A percentile compares a stretch with the other conserved stretches of the same genome.
Conservation (phyloP, 2,888 invertebrate species). For the Heteromyza rotundicornis region DNA sequence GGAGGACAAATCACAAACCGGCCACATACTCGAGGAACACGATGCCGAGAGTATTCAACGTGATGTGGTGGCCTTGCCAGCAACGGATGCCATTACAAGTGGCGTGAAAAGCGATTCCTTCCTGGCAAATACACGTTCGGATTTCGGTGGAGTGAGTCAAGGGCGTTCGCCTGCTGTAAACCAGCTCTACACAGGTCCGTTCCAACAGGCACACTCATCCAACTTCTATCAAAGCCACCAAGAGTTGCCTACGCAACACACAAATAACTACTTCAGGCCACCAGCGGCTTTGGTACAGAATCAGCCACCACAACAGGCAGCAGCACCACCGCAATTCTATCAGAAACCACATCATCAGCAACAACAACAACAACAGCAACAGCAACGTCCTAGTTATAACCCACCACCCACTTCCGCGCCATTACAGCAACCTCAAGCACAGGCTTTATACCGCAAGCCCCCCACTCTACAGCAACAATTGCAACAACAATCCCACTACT, state of each 20-base stretch:
- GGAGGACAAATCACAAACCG: constrained; percentile 63
- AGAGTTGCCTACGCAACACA: constrained; percentile 43
- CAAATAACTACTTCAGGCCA: constrained; percentile 38
- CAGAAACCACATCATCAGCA: constrained; percentile 25
- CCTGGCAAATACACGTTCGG: constrained; percentile 43
- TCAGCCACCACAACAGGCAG: neutral
- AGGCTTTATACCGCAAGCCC: constrained; percentile 20
- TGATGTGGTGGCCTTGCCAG: constrained; percentile 67
- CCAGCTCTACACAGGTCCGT: constrained; percentile 30
- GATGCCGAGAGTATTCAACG: constrained; percentile 72
- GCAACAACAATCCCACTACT: constrained; percentile 50
- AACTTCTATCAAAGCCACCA: constrained; percentile 38
- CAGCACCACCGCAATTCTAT: constrained; percentile 14
- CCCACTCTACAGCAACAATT: constrained; percentile 31
- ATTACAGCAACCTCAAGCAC: constrained; percentile 5
- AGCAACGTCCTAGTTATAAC: constrained; percentile 13
- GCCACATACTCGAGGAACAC: constrained; percentile 64
- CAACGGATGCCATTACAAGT: constrained; percentile 7
- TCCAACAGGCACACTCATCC: constrained; percentile 25
- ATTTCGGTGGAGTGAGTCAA: constrained; percentile 42
- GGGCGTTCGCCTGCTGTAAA: constrained; percentile 37
- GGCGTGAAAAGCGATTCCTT: constrained; percentile 23
- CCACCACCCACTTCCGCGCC: constrained; percentile 37
- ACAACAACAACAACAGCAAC: constrained; percentile 20
- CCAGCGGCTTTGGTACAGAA: constrained; percentile 27